These are phyloP conservation scores for Lepetodrilus schrolli DNA, from an alignment of 2,888 invertebrate species.

Conservation along the genomic window DNA sequence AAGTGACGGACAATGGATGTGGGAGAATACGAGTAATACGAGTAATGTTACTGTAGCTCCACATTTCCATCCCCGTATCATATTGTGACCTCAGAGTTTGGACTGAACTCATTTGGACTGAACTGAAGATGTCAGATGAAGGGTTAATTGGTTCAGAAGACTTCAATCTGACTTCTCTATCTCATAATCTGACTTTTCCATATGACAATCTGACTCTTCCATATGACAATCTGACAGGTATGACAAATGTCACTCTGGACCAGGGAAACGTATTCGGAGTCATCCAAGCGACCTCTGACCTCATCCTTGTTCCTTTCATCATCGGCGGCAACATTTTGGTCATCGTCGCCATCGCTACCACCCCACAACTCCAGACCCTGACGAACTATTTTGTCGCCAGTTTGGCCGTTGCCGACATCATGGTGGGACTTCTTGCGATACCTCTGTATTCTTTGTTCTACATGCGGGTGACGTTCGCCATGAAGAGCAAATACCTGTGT, in stretches of 20 bases:
- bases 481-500: conserved; percentile 42
- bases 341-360: conserved; percentile 43
- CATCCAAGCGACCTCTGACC: conserved; percentile 31
- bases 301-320: conserved; percentile 39
- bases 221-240: not conserved
- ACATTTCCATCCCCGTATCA: too few relatives aligned
- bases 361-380: conserved; percentile 42
- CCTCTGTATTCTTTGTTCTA: conserved; percentile 50
- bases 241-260: not conserved
- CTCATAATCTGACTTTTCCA: too few relatives aligned
- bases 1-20: too few relatives aligned
- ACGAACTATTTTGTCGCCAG: conserved; percentile 46
- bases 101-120: too few relatives aligned
- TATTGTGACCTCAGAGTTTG: too few relatives aligned
- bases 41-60: too few relatives aligned
- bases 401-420: conserved; percentile 47
- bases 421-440: conserved; percentile 43
- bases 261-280: not conserved
- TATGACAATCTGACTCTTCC: too few relatives aligned
- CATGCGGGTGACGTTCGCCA: conserved; percentile 22
- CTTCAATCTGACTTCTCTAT: too few relatives aligned
- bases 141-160: too few relatives aligned
- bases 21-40: too few relatives aligned
- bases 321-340: conserved; percentile 47
- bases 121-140: too few relatives aligned